phyloP scores from a whole-genome alignment of 2,113 vertebrate species.

The Eudyptes chrysolophus region DNA sequence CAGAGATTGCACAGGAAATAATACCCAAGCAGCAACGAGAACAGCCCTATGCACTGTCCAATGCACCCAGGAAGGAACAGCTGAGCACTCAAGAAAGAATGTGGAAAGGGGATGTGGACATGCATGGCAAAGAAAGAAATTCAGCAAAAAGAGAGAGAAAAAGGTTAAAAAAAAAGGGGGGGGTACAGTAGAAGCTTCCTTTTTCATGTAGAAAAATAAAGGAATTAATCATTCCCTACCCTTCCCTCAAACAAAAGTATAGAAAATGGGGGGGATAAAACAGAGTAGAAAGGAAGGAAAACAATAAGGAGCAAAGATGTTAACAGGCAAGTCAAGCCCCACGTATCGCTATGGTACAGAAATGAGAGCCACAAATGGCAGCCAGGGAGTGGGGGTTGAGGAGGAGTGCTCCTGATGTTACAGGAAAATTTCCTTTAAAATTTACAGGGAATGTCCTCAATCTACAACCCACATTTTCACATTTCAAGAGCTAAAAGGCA shows the following conservation, averaged over 20 bases:
- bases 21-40: neutral
- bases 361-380: neutral
- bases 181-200: neutral
- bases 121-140: neutral
- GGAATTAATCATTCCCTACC: neutral
- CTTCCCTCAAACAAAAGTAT: neutral
- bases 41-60: neutral
- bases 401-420: neutral
- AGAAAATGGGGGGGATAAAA: neutral
- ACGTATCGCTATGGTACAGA: neutral
- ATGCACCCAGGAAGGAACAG: neutral
- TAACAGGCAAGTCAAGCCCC: neutral
- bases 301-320: neutral
- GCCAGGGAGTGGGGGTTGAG: neutral
- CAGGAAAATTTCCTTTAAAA: neutral
- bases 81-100: neutral
- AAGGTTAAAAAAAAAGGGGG: neutral
- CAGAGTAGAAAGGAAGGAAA: neutral
- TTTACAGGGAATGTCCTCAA: neutral
- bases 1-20: neutral
- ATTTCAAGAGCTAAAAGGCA: neutral
- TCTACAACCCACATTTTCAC: neutral
- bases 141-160: neutral
- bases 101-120: neutral
- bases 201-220: neutral